Conservation (phyloP, 2,797 vertebrate species). For the Rhincodon typus region DNA sequence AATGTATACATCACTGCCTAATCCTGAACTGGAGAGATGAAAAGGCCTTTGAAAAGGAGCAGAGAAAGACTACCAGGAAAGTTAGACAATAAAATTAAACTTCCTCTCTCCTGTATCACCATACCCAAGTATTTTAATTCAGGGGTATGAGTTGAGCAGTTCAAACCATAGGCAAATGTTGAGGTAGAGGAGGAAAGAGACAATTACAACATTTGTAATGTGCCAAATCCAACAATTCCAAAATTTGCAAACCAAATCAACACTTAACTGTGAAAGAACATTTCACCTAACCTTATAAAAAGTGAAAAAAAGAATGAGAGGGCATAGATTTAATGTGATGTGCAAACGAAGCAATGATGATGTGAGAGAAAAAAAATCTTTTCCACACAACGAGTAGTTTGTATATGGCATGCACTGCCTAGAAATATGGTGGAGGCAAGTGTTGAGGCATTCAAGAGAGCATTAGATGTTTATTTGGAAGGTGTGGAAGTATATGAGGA, state of each 20-base stretch:
- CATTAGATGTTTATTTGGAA: too few species aligned
- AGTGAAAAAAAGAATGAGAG: too few species aligned
- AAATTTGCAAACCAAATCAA: not conserved
- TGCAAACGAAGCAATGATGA: too few species aligned
- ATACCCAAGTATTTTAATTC: not conserved
- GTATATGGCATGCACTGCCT: too few species aligned
- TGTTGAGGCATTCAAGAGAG: too few species aligned
- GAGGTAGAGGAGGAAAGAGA: not conserved
- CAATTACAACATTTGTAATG: not conserved
- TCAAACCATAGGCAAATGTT: not conserved
- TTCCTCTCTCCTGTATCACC: not conserved
- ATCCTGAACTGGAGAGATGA: too few species aligned
- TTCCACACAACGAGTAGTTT: too few species aligned
- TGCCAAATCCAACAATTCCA: not conserved
- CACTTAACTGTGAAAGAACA: not conserved
- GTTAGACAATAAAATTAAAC: not conserved
- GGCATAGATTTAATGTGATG: too few species aligned
- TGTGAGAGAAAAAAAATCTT: too few species aligned
- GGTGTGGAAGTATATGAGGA: too few species aligned
- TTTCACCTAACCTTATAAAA: not conserved
- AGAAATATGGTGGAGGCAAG: too few species aligned
- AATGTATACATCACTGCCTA: not conserved
- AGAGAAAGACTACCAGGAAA: too few species aligned
- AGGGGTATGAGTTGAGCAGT: not conserved
- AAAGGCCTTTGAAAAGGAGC: not conserved